phyloP scores from a whole-genome alignment of 2,888 invertebrate genomes.

The Nineta flava region DNA sequence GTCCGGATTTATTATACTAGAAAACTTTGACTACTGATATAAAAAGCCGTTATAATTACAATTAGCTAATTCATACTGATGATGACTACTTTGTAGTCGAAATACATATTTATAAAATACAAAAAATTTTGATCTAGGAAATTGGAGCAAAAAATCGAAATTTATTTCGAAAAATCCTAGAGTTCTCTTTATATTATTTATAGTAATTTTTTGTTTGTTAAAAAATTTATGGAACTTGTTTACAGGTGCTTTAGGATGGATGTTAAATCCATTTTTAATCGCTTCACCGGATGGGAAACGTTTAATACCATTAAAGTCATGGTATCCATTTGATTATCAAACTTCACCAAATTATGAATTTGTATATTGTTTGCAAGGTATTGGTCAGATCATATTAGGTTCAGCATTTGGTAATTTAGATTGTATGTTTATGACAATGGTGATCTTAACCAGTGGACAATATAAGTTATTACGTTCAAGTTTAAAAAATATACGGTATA shows the following conservation, averaged over 20 bases:
- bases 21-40: too few relatives aligned
- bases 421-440: constrained; percentile 9
- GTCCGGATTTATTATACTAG: too few relatives aligned
- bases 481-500: constrained; percentile 10
- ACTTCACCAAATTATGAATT: constrained; percentile 7
- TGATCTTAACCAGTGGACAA: constrained; percentile 1
- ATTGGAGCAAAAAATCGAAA: too few relatives aligned
- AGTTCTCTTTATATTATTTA: too few relatives aligned
- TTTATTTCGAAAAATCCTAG: too few relatives aligned
- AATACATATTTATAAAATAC: too few relatives aligned
- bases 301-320: constrained; percentile 8
- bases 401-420: constrained; percentile 11
- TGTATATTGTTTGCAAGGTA: constrained; percentile 9
- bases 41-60: too few relatives aligned
- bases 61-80: too few relatives aligned
- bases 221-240: too few relatives aligned
- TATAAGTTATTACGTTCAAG: constrained; percentile 7
- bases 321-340: constrained; percentile 10
- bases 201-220: too few relatives aligned
- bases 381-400: constrained; percentile 9
- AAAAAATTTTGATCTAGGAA: too few relatives aligned
- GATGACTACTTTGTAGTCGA: too few relatives aligned
- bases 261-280: background rate
- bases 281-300: background rate
- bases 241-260: background rate